phyloP scores from a whole-genome alignment of 2,888 invertebrate genomes.

The Lasiommata megera region DNA sequence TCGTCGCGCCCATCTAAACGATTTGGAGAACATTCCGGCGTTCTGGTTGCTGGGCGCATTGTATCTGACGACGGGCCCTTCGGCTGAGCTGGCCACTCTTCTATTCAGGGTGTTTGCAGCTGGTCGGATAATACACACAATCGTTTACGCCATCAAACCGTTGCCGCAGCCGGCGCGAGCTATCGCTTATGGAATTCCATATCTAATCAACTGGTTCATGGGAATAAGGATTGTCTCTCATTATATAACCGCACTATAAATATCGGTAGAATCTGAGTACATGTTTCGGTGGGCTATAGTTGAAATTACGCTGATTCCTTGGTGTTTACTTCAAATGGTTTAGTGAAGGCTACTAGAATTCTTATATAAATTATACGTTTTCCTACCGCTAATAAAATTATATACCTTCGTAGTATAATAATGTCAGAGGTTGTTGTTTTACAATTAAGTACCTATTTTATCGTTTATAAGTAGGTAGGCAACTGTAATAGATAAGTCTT shows the following conservation, averaged over 20 bases:
- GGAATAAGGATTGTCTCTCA: conserved; percentile 50
- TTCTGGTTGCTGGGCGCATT: conserved; percentile 77
- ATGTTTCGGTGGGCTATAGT: too few relatives aligned
- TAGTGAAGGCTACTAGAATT: too few relatives aligned
- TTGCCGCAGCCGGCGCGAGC: conserved; percentile 79
- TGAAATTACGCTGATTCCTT: too few relatives aligned
- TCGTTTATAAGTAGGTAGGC: too few relatives aligned
- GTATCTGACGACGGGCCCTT: conserved; percentile 78
- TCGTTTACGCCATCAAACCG: conserved; percentile 83
- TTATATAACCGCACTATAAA: conserved; percentile 27
- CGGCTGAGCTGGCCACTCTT: conserved; percentile 32
- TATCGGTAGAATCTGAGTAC: too few relatives aligned
- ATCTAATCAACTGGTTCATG: conserved; percentile 55
- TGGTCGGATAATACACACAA: conserved; percentile 78
- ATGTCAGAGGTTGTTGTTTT: too few relatives aligned
- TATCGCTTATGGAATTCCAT: conserved; percentile 51
- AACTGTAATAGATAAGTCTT: too few relatives aligned
- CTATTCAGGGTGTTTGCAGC: conserved; percentile 65
- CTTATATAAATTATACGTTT: too few relatives aligned
- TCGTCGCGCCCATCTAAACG: conserved; percentile 84
- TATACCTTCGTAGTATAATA: too few relatives aligned
- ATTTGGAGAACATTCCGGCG: conserved; percentile 85
- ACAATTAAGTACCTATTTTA: too few relatives aligned
- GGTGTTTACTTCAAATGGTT: too few relatives aligned
- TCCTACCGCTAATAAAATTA: too few relatives aligned